phyloP scores from a whole-genome alignment of 92 coral and sea anemone genomes.

The Hydrozoanthus gracilis region DNA sequence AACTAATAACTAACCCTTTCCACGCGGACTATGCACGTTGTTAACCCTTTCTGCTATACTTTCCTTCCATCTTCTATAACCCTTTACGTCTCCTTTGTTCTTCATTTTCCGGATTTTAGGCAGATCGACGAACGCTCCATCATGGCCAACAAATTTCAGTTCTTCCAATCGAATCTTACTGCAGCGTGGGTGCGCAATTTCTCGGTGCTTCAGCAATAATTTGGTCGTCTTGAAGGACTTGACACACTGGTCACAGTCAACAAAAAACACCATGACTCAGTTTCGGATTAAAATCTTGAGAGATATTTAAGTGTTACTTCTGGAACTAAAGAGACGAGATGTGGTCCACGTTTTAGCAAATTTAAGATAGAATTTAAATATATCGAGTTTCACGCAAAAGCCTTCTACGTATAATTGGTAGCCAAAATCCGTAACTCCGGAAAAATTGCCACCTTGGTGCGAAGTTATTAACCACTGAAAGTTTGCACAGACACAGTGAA shows the following conservation, averaged over 20 bases:
- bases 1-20: not conserved
- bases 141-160: not conserved
- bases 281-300: too few relatives aligned
- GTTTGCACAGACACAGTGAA: too few relatives aligned
- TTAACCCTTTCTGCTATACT: not conserved
- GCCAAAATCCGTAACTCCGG: too few relatives aligned
- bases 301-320: too few relatives aligned
- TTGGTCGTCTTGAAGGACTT: not conserved
- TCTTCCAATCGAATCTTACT: not conserved
- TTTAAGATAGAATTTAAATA: too few relatives aligned
- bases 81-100: not conserved
- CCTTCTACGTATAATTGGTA: too few relatives aligned
- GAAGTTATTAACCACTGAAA: too few relatives aligned
- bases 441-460: too few relatives aligned
- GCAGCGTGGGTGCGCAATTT: not conserved
- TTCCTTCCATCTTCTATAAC: not conserved
- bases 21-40: not conserved
- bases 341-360: too few relatives aligned
- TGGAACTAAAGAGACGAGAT: too few relatives aligned
- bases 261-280: too few relatives aligned
- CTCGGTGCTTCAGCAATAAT: not conserved
- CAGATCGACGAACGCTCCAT: not conserved
- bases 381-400: too few relatives aligned
- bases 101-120: not conserved
- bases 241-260: not conserved